Base-by-base conservation (phyloP, 2,113 vertebrate genomes). In the Microtus ochrogaster region DNA sequence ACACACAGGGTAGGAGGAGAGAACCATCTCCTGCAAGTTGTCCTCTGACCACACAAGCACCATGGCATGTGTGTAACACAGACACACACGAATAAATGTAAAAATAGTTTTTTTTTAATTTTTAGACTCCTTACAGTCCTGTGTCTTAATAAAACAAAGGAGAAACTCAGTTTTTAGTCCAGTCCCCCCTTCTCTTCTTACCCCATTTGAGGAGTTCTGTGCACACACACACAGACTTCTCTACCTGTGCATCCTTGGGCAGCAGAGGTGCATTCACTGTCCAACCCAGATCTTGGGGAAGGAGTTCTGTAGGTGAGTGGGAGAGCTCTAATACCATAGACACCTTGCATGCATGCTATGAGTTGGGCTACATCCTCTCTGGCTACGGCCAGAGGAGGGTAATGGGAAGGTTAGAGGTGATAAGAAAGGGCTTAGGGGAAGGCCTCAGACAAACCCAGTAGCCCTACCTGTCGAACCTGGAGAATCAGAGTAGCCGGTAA, bases 401-500 rank as follows among this genome's bases (percentile, higher is more conserved):
- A 72, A 72, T 72, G 7, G 17, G 17, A n/a, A 73, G 70, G 70
- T 39, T 21, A 44, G 24, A 84, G 36, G 81, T 26, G n/a, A 30
- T 36, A 39, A 36, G 30, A 85, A 16, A 39, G 44, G 7, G 30
- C 4, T n/a, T 61, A n/a, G 14, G 81, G 6, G n/a, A 49, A 9
- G 9, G 44, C 26, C 70, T 91, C 76, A 55, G 77, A 89, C 36
- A 81, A 22, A 21, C 33, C 52, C 17, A 24, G 89, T 21, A 63
- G 26, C 16, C 39, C 33, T n/a, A 81, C 55, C 92, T 66, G 36
- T 58, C 52, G 28, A 94, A 70, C 76, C 28, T 30, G 28, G 41
- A 85, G 28, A 91, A 92, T 74, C 91, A 70, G 83, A 92, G 55
- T 58, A 73, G 66, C 16, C 81, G 44, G 93, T 41, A 30, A 92